These are phyloP conservation scores for Nomada hirtipes DNA, from an alignment of 2,888 invertebrate species.

Conservation along the genomic window DNA sequence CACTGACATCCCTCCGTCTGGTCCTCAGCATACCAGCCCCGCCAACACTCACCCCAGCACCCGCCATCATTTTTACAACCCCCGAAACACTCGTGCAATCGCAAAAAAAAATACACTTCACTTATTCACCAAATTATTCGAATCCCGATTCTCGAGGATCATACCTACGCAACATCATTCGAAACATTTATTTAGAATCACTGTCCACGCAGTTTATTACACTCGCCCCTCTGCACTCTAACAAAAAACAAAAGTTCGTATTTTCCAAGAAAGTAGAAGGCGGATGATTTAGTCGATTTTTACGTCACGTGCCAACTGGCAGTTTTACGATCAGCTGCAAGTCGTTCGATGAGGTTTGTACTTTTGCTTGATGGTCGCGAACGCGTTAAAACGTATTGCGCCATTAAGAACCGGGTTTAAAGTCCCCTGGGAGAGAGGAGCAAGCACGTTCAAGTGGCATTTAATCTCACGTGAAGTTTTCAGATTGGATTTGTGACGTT, in stretches of 20 bases:
- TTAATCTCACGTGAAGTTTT: constrained; percentile 25
- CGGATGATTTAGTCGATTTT: not conserved
- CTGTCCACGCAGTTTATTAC: not conserved
- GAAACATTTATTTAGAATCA: not conserved
- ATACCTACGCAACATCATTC: not conserved
- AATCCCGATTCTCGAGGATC: not conserved
- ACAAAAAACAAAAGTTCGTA: not conserved
- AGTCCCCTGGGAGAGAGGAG: not conserved
- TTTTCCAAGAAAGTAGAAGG: not conserved
- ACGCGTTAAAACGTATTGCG: constrained; percentile 32
- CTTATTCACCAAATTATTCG: not conserved
- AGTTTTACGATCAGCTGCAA: constrained; percentile 34
- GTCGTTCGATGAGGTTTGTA: constrained; percentile 9
- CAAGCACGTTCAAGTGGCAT: constrained; percentile 3
- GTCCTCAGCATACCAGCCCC: constrained; percentile 91
- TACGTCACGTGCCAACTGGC: not conserved
- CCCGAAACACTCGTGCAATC: not conserved
- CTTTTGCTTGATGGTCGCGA: constrained; percentile 25
- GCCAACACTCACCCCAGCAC: constrained; percentile 76
- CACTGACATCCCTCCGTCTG: constrained; percentile 93
- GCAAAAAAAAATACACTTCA: constrained; percentile 5
- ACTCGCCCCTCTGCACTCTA: not conserved
- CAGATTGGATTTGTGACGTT: not conserved
- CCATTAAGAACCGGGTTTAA: constrained; percentile 33
- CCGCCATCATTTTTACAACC: constrained; percentile 77